Percentiles rank a stretch among this genome's conserved stretches.
Evolutionary conservation across 2,888 invertebrate genomes (phyloP).

Genomic region (Sphaerophoria rueppellii): DNA sequence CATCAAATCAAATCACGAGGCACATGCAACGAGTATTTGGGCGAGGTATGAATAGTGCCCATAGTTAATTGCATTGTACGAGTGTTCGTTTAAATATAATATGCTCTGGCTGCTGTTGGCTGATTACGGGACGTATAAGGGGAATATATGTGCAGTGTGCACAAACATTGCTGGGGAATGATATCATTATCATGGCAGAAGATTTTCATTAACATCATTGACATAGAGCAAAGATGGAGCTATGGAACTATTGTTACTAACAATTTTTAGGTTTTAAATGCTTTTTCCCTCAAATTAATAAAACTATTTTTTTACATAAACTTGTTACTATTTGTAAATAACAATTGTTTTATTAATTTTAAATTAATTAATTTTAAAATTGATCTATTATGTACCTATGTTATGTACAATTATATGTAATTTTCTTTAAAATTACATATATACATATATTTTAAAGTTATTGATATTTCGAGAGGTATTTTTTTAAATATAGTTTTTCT

Average conservation of each 20-base stretch:
- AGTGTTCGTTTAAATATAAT: too few relatives aligned
- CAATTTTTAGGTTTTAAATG: background rate
- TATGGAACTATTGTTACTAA: background rate
- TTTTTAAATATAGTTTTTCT: too few relatives aligned
- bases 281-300: too few relatives aligned
- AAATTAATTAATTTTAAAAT: too few relatives aligned
- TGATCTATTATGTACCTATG: too few relatives aligned
- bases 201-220: slow-evolving; percentile 31
- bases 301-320: too few relatives aligned
- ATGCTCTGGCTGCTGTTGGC: background rate
- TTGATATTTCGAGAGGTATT: too few relatives aligned
- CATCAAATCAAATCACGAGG: slow-evolving; percentile 26
- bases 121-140: background rate
- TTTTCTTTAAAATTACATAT: too few relatives aligned
- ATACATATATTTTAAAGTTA: too few relatives aligned
- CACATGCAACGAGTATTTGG: background rate
- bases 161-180: slow-evolving; percentile 28
- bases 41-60: background rate
- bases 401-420: too few relatives aligned
- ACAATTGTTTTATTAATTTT: too few relatives aligned
- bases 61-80: background rate
- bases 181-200: slow-evolving; percentile 28
- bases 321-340: too few relatives aligned
- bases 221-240: background rate
- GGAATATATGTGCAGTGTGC: background rate